A percentile compares a stretch with the other conserved stretches of the same genome.
Evolutionary conservation across 2,113 vertebrate species (phyloP).

Genomic region (Epinephelus moara): DNA sequence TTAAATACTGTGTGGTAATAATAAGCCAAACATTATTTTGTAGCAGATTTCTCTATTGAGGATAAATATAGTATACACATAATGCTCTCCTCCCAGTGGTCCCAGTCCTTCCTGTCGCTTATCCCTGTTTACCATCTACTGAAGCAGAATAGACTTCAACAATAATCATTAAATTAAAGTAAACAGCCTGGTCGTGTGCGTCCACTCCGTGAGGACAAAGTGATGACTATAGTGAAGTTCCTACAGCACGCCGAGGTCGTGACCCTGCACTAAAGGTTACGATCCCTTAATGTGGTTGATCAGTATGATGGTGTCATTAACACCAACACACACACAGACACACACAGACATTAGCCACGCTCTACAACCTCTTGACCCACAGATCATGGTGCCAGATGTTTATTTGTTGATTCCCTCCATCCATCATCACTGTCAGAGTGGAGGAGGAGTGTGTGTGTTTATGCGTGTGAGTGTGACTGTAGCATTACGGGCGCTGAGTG

Average conservation of each 20-base stretch:
- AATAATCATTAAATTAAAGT: slow-evolving; percentile 52
- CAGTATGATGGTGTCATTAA: slow-evolving; percentile 56
- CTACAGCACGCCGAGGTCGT: slow-evolving; percentile 61
- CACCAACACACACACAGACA: slow-evolving; percentile 31
- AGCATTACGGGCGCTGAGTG: slow-evolving; percentile 52
- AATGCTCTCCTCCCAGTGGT: not conserved
- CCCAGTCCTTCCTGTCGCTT: not conserved
- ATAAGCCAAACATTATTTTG: not conserved
- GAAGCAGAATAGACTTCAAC: slow-evolving; percentile 26
- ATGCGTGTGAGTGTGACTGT: slow-evolving; percentile 25
- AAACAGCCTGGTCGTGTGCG: slow-evolving; percentile 52
- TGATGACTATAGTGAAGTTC: slow-evolving; percentile 63
- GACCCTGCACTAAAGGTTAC: slow-evolving; percentile 51
- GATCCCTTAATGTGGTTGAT: slow-evolving; percentile 60
- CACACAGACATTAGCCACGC: slow-evolving; percentile 37
- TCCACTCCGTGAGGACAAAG: slow-evolving; percentile 60
- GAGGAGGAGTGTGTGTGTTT: slow-evolving; percentile 35
- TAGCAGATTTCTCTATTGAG: not conserved
- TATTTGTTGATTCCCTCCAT: slow-evolving; percentile 76
- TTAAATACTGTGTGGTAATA: not conserved
- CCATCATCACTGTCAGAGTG: slow-evolving; percentile 74
- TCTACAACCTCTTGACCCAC: slow-evolving; percentile 66
- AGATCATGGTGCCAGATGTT: slow-evolving; percentile 68
- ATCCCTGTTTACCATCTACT: slow-evolving; percentile 23
- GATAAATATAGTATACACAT: not conserved